Base-by-base conservation (phyloP, 2,888 invertebrate genomes). In the Carterocephalus palaemon region DNA sequence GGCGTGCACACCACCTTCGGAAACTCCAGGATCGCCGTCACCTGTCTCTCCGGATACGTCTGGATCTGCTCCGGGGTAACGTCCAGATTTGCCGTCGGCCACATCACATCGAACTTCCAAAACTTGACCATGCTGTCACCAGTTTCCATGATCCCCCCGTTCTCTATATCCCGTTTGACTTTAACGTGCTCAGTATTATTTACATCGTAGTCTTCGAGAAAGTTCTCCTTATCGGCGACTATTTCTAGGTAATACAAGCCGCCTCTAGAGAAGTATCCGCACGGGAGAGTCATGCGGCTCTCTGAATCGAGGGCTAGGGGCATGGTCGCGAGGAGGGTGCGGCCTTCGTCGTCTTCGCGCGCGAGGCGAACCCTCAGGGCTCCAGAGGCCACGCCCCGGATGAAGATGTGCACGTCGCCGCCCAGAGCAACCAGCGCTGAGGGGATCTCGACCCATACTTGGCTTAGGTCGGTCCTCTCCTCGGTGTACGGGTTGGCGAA, bases 31-130 rank as follows among this genome's bases (percentile, higher is more conserved):
- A 91, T 92, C 0, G 93, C 93, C 55, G 89, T 90, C 51, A 95
- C 92, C 16, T 92, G 90, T 48, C 89, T 84, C 64, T 91, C 92
- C 2, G 95, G 95, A 75, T 94, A 95, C 33, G 95, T 95, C 60
- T 91, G 91, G 39, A 95, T 90, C 58, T 91, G 90, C 60, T 93
- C 92, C 2, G 94, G 93, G 45, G 92, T 92, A 34, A 95, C 88
- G 37, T 90, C 89, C 56, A 95, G 73, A 49, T 89, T 89, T 1
- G 94, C 93, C 47, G 89, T 88, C 3, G 95, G 95, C 95, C 95
- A 95, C 74, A 92, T 89, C 3, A 95, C 95, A 60, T 95, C 94
- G 60, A 95, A 88, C 47, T 90, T 88, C 77, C 88, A 88, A 2
- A 88, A 82, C 32, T 85, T 85, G 4, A 85, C 75, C 15, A 79